Evolutionary conservation across 1,140 invertebrate species (phyloP).

Genomic region (Magallana gigas): DNA sequence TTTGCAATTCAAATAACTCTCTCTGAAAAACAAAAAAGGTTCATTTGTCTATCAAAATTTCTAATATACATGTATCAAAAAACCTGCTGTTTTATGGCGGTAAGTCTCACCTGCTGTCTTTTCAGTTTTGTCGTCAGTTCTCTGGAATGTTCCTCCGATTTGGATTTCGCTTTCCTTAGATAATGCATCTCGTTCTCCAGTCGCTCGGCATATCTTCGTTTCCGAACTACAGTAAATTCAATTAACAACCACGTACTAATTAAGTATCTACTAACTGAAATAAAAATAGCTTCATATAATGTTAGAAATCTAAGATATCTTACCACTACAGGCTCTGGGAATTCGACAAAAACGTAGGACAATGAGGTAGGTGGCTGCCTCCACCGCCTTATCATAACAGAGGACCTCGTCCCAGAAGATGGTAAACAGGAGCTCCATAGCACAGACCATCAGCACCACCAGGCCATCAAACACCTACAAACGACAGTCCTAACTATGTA

Average conservation of each 20-base stretch:
- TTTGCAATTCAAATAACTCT: conserved; percentile 24
- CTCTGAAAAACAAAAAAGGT: conserved; percentile 13
- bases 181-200: conserved; percentile 54
- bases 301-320: neutral
- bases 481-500: neutral
- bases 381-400: conserved; percentile 51
- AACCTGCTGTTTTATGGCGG: too few relatives aligned
- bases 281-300: too few relatives aligned
- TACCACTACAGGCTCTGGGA: conserved; percentile 55
- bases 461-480: conserved; percentile 54
- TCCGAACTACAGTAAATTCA: conserved; percentile 43
- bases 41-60: too few relatives aligned
- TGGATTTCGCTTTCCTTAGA: conserved; percentile 52
- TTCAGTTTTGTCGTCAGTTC: conserved; percentile 40
- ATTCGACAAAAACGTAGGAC: conserved; percentile 46
- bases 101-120: conserved; percentile 46
- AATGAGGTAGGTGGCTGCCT: conserved; percentile 53
- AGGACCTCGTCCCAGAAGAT: conserved; percentile 54
- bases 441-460: conserved; percentile 43
- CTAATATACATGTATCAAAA: too few relatives aligned
- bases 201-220: conserved; percentile 50
- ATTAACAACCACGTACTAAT: neutral
- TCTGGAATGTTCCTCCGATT: conserved; percentile 45
- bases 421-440: conserved; percentile 56
- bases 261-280: too few relatives aligned